Evolutionary conservation across 2,888 invertebrate genomes (phyloP).

Genomic region (Ommatoiulus sabulosus): DNA sequence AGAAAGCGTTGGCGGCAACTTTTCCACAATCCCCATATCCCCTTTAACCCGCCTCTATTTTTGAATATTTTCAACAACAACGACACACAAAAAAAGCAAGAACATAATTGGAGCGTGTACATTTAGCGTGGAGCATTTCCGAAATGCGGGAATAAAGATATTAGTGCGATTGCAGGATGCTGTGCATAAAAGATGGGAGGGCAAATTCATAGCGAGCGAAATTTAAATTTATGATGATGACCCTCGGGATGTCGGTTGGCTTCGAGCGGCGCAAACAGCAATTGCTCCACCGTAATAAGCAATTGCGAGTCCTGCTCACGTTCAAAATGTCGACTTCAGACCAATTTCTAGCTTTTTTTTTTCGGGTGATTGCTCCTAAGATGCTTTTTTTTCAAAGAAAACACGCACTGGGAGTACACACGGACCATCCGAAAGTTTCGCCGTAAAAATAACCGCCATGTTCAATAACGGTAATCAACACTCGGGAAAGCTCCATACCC

Average conservation of each 20-base stretch:
- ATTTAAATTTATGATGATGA: slow-evolving; percentile 43
- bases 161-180: not conserved
- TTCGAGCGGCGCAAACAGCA: slow-evolving; percentile 16
- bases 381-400: not conserved
- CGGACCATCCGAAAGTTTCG: not conserved
- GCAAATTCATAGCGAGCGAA: slow-evolving; percentile 17
- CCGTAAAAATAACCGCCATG: no score
- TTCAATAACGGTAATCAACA: no score
- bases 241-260: slow-evolving; percentile 43
- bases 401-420: not conserved
- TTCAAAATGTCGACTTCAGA: slow-evolving; percentile 22
- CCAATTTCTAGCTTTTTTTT: slow-evolving; percentile 6
- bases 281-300: slow-evolving; percentile 9
- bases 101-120: not conserved
- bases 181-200: not conserved
- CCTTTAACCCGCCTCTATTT: not conserved
- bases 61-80: not conserved
- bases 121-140: slow-evolving; percentile 11
- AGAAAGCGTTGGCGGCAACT: no score
- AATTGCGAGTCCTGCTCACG: slow-evolving; percentile 43
- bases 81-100: not conserved
- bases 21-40: no score
- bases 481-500: no score
- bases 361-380: slow-evolving; percentile 1
- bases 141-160: not conserved